phyloP scores from a whole-genome alignment of 2,888 invertebrate species.

The Drosophila prostipennis region DNA sequence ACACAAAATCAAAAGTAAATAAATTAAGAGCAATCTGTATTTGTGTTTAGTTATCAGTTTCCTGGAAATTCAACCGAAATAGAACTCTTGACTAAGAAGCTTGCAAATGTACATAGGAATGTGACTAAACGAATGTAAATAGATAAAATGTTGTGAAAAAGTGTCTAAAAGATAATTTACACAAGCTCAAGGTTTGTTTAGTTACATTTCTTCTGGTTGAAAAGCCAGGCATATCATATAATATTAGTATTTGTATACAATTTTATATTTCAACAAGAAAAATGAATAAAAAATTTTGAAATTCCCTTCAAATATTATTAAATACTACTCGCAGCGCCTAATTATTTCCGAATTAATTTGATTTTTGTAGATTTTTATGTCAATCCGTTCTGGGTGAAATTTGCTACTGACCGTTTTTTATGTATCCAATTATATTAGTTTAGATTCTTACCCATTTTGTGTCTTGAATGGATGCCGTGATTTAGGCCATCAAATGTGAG shows the following conservation, averaged over 20 bases:
- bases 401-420: too few species aligned
- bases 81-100: background rate
- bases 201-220: background rate
- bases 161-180: background rate
- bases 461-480: background rate
- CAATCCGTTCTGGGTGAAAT: too few species aligned
- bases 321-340: too few species aligned
- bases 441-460: too few species aligned
- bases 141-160: background rate
- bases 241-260: too few species aligned
- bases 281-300: too few species aligned
- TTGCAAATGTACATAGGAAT: background rate
- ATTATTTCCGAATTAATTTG: too few species aligned
- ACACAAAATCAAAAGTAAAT: background rate
- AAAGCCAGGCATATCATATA: background rate
- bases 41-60: background rate
- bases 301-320: too few species aligned
- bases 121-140: background rate
- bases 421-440: too few species aligned
- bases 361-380: too few species aligned
- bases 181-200: background rate
- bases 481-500: slow-evolving; percentile 6
- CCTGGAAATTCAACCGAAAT: background rate
- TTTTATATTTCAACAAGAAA: too few species aligned
- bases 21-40: background rate